Evolutionary conservation across 2,888 invertebrate species (phyloP).

Genomic region (Clusia tigrina): DNA sequence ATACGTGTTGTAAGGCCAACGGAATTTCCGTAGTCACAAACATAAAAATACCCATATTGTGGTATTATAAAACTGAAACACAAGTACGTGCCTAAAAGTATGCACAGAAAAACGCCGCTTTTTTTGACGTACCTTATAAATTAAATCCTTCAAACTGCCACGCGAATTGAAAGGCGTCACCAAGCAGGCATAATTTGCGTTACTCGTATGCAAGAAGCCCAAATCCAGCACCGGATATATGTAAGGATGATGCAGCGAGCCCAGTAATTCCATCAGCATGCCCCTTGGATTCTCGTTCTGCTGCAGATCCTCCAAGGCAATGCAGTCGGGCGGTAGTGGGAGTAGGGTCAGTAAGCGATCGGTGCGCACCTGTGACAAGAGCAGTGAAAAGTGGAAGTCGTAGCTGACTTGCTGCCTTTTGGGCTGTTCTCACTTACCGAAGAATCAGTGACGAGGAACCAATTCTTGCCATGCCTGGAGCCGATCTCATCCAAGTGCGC

Average conservation of each 20-base stretch:
- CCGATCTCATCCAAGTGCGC: conserved; percentile 84
- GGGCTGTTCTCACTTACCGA: conserved; percentile 70
- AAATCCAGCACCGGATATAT: conserved; percentile 89
- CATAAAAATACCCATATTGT: too few relatives aligned
- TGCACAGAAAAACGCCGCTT: not conserved
- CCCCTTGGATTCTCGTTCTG: conserved; percentile 73
- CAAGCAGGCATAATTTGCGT: conserved; percentile 73
- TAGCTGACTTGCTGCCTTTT: not conserved
- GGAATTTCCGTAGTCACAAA: too few relatives aligned
- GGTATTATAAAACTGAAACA: too few relatives aligned
- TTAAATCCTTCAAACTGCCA: conserved; percentile 89
- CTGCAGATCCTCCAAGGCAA: conserved; percentile 64
- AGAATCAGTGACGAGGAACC: conserved; percentile 89
- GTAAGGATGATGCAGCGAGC: conserved; percentile 90
- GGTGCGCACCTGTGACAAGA: conserved; percentile 59
- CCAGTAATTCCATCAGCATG: conserved; percentile 82
- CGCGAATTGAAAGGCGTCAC: conserved; percentile 84
- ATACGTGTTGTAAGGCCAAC: too few relatives aligned
- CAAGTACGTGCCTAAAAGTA: not conserved
- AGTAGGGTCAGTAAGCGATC: conserved; percentile 64
- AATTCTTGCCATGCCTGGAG: conserved; percentile 85
- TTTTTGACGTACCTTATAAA: conserved; percentile 74
- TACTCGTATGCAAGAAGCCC: conserved; percentile 72
- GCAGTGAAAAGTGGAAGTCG: not conserved
- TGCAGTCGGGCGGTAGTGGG: conserved; percentile 64